These are phyloP conservation scores for Hybos culiciformis DNA, from an alignment of 2,888 invertebrate species.

Conservation along the genomic window DNA sequence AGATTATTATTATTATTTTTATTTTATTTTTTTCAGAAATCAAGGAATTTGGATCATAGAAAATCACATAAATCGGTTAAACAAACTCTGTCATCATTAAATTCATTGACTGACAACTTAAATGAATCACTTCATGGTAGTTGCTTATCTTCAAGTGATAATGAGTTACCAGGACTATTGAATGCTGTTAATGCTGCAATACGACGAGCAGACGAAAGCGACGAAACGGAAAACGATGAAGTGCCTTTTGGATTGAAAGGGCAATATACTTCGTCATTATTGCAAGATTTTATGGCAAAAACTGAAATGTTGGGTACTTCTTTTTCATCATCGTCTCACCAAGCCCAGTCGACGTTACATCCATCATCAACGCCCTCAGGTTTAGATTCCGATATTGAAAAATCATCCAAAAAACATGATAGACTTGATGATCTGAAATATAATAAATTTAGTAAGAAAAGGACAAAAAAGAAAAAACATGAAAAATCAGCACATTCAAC, in stretches of 20 bases:
- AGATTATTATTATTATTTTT: too few relatives aligned
- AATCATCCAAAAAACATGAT: too few relatives aligned
- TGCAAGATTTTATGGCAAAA: conserved; percentile 70
- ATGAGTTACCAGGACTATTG: conserved; percentile 61
- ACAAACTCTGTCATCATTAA: conserved; percentile 1
- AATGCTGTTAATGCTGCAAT: conserved; percentile 66
- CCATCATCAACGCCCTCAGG: conserved; percentile 22
- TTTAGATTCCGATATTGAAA: too few relatives aligned
- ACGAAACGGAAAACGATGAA: conserved; percentile 57
- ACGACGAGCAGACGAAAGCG: conserved; percentile 52
- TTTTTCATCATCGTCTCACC: too few relatives aligned
- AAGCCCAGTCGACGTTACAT: too few relatives aligned
- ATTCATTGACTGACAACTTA: conserved; percentile 2
- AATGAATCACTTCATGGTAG: conserved; percentile 21
- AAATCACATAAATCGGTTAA: background rate
- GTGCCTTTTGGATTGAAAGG: conserved; percentile 33
- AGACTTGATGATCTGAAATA: conserved; percentile 37
- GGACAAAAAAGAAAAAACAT: too few relatives aligned
- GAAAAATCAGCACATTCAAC: background rate
- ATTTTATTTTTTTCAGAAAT: background rate
- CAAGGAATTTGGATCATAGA: background rate
- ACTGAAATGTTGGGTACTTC: conserved; percentile 52
- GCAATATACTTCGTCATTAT: conserved; percentile 56
- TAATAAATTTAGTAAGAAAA: conserved; percentile 28
- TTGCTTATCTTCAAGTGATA: conserved; percentile 49